phyloP scores from a whole-genome alignment of 2,888 invertebrate species.

The Habroteleia sp. region DNA sequence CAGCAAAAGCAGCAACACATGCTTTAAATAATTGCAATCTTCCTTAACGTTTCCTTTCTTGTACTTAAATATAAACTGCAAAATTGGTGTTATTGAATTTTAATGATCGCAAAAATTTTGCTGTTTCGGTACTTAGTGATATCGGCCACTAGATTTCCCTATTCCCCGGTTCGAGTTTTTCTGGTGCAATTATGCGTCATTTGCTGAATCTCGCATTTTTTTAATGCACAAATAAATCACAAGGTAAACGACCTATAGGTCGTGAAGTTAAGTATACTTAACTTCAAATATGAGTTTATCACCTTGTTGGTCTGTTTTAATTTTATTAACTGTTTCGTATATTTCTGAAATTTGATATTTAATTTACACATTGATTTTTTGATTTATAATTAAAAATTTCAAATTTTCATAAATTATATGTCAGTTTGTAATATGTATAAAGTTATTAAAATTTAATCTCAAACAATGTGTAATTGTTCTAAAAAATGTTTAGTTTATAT shows the following conservation, averaged over 20 bases:
- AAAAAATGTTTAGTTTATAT: no score
- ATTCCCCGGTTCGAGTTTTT: slow-evolving; percentile 1
- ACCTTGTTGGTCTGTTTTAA: no score
- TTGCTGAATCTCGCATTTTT: slow-evolving; percentile 14
- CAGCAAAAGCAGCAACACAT: slow-evolving; percentile 67
- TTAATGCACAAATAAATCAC: slow-evolving; percentile 4
- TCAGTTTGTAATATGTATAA: no score
- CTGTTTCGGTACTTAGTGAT: slow-evolving; percentile 15
- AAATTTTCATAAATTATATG: no score
- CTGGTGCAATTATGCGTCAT: slow-evolving; percentile 16
- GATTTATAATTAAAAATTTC: no score
- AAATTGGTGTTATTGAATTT: slow-evolving; percentile 16
- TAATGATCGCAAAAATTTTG: slow-evolving; percentile 38
- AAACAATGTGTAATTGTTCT: no score
- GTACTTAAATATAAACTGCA: slow-evolving; percentile 61
- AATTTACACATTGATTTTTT: no score
- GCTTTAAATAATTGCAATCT: slow-evolving; percentile 44
- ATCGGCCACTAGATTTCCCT: slow-evolving; percentile 25
- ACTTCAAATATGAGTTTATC: no score
- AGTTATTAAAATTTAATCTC: no score
- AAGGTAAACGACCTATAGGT: not conserved
- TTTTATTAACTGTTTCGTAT: no score
- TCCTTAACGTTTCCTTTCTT: slow-evolving; percentile 43
- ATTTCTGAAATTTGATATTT: no score
- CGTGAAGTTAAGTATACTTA: not conserved